Percentiles rank a stretch among this genome's conserved stretches.
Conservation (phyloP, 2,888 invertebrate species). For the Hydrotaea cyrtoneurina region DNA sequence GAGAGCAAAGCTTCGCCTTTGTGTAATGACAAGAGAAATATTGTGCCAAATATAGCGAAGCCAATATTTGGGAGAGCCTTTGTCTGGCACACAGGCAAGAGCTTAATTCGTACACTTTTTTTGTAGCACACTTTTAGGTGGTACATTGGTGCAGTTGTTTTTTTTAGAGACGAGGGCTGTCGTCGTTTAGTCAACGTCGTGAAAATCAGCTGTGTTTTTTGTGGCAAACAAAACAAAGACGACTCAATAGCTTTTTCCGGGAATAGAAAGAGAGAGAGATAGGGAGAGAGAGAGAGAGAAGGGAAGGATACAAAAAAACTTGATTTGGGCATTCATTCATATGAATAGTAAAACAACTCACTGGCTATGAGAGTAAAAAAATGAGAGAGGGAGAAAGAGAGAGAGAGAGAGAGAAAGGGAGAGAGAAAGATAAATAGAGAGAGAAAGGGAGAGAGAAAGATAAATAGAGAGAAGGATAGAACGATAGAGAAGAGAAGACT, state of each 20-base stretch:
- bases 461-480: too few species aligned
- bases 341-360: not conserved
- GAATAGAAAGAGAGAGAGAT: not conserved
- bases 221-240: constrained; percentile 16
- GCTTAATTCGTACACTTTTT: constrained; percentile 6
- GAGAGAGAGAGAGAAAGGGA: too few species aligned
- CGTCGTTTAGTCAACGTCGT: too few species aligned
- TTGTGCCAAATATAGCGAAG: not conserved
- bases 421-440: too few species aligned
- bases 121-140: constrained; percentile 44
- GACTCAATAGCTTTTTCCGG: constrained; percentile 27
- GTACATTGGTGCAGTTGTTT: not conserved
- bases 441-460: too few species aligned
- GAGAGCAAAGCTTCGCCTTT: not conserved
- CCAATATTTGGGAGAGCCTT: not conserved
- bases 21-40: constrained; percentile 1
- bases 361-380: not conserved
- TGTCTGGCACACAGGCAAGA: not conserved
- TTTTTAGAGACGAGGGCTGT: not conserved
- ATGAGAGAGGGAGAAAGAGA: too few species aligned
- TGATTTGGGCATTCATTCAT: constrained; percentile 2
- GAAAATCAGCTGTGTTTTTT: constrained; percentile 56
- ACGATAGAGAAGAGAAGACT: too few species aligned
- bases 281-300: constrained; percentile 11
- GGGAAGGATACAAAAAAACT: not conserved